phyloP scores from a whole-genome alignment of 2,888 invertebrate species.

The Isoperla grammatica region DNA sequence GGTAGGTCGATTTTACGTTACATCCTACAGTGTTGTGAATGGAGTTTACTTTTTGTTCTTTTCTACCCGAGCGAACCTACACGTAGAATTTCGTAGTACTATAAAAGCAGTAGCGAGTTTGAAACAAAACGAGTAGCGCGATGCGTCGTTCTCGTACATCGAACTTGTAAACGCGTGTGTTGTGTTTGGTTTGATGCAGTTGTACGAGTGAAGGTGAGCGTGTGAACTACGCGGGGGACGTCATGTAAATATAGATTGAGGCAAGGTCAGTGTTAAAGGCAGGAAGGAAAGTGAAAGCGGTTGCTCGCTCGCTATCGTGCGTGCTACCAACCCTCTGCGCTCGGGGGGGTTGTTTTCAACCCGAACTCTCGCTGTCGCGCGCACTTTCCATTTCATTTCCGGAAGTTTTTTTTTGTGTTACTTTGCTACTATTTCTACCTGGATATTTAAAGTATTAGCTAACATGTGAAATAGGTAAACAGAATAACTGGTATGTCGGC shows the following conservation, averaged over 20 bases:
- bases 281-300: constrained; percentile 1
- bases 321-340: neutral
- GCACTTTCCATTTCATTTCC: neutral
- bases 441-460: too few species aligned
- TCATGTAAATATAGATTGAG: neutral
- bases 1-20: constrained; percentile 29
- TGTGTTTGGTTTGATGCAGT: constrained; percentile 1
- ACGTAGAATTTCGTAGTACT: constrained; percentile 26
- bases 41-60: constrained; percentile 27
- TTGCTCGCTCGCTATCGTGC: neutral
- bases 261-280: neutral
- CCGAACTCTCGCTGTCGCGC: neutral
- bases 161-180: too few species aligned
- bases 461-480: too few species aligned
- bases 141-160: too few species aligned
- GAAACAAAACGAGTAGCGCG: neutral
- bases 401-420: neutral
- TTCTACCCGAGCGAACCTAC: constrained; percentile 1
- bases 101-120: constrained; percentile 3
- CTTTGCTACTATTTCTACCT: too few species aligned
- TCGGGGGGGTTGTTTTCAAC: too few species aligned
- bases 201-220: neutral
- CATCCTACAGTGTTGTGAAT: constrained; percentile 24
- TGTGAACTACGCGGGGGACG: neutral
- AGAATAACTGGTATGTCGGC: too few species aligned